A percentile compares a stretch with the other conserved stretches of the same genome.
Evolutionary conservation across 2,888 invertebrate species (phyloP).

Genomic region (Oegoconia quadripuncta): DNA sequence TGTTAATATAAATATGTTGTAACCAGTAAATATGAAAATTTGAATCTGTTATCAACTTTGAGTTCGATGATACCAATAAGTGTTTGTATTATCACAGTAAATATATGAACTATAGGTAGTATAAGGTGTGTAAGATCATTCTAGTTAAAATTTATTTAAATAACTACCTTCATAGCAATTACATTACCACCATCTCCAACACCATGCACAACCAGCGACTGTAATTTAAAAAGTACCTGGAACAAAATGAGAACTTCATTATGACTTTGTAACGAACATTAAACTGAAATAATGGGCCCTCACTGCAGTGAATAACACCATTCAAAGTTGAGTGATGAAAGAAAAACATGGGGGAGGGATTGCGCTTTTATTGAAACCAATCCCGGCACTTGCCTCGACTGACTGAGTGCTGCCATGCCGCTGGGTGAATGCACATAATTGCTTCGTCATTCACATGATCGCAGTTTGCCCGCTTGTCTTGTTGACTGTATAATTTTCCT

Average conservation of each 20-base stretch:
- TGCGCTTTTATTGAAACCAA: constrained; percentile 78
- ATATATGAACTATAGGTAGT: too few species aligned
- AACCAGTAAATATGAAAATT: neutral
- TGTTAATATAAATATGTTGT: too few species aligned
- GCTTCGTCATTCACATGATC: constrained; percentile 76
- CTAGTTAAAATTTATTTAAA: neutral
- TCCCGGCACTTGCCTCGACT: constrained; percentile 72
- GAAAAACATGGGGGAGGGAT: constrained; percentile 73
- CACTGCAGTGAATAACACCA: constrained; percentile 57
- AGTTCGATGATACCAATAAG: too few species aligned
- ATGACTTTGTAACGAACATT: constrained; percentile 17
- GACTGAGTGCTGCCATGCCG: constrained; percentile 67
- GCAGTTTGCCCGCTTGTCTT: constrained; percentile 66
- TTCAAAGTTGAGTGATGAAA: constrained; percentile 71
- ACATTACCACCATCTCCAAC: neutral
- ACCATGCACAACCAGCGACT: neutral
- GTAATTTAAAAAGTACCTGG: constrained; percentile 40
- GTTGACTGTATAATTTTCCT: constrained; percentile 66
- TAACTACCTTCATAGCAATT: neutral
- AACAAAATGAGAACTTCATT: constrained; percentile 38
- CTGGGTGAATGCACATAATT: constrained; percentile 72
- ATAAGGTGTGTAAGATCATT: too few species aligned
- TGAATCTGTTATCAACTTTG: neutral
- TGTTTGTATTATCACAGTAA: too few species aligned
- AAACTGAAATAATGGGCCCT: constrained; percentile 27